A percentile compares a stretch with the other conserved stretches of the same genome.
phyloP scores from a whole-genome alignment of 64 coral and sea anemone genomes.

The Trachythela sp. region DNA sequence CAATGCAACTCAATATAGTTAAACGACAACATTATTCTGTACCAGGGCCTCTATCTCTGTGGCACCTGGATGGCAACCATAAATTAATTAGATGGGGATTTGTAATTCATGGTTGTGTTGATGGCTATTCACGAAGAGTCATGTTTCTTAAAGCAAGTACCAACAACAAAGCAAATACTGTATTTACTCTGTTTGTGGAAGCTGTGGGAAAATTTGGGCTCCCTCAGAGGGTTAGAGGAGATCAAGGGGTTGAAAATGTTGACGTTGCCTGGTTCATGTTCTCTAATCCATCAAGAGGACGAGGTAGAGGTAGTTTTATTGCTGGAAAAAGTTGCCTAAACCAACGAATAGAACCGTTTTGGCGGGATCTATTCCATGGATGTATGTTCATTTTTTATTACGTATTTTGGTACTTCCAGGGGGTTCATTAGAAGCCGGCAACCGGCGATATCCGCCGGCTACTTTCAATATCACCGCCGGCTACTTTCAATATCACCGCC shows the following conservation, averaged over 20 bases:
- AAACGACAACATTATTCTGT: neutral
- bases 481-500: too few relatives aligned
- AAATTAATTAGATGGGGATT: slow-evolving; percentile 9
- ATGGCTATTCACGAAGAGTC: neutral
- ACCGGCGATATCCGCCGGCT: too few relatives aligned
- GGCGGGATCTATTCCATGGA: slow-evolving; percentile 26
- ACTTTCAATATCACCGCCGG: too few relatives aligned
- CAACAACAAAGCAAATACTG: slow-evolving; percentile 1
- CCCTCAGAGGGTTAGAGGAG: neutral
- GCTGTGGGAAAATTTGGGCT: slow-evolving; percentile 8
- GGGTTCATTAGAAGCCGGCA: too few relatives aligned
- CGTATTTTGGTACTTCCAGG: slow-evolving; percentile 7
- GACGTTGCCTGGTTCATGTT: slow-evolving; percentile 36
- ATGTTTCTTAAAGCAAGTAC: slow-evolving; percentile 5
- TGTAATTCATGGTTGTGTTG: slow-evolving; percentile 4
- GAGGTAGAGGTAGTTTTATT: slow-evolving; percentile 31
- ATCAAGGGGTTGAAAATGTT: neutral
- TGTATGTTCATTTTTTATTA: slow-evolving; percentile 19
- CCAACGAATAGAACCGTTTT: slow-evolving; percentile 11
- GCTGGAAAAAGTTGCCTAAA: slow-evolving; percentile 28
- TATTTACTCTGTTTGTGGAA: neutral
- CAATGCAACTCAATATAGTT: slow-evolving; percentile 14
- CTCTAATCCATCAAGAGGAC: slow-evolving; percentile 15
- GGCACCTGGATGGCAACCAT: slow-evolving; percentile 7
- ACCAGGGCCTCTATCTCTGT: neutral